These are phyloP conservation scores for Anoncus sp. DNA, from an alignment of 2,888 invertebrate species.

Conservation along the genomic window DNA sequence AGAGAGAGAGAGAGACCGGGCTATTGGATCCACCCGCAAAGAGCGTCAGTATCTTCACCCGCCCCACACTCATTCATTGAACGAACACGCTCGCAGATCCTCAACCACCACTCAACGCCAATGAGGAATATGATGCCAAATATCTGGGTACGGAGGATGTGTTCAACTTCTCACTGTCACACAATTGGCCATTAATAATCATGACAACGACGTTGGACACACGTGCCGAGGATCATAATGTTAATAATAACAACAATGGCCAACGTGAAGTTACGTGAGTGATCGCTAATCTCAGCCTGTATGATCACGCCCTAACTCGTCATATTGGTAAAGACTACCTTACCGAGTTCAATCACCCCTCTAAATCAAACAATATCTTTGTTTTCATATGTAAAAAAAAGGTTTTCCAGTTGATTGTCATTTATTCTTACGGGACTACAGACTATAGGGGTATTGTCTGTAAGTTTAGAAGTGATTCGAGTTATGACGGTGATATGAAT, in stretches of 20 bases:
- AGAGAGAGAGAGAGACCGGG: slow-evolving; percentile 26
- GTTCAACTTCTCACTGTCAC: slow-evolving; percentile 27
- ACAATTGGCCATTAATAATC: slow-evolving; percentile 58
- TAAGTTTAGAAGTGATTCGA: no score
- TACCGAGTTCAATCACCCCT: neutral
- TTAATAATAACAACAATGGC: slow-evolving; percentile 46
- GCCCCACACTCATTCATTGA: neutral
- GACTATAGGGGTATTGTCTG: no score
- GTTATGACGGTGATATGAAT: no score
- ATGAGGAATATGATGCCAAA: slow-evolving; percentile 19
- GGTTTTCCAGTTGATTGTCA: no score
- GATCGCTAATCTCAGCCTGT: slow-evolving; percentile 5
- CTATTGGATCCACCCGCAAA: slow-evolving; percentile 4
- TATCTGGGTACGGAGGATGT: slow-evolving; percentile 12
- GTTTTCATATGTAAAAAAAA: no score
- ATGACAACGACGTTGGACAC: slow-evolving; percentile 48
- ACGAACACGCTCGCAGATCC: slow-evolving; percentile 1
- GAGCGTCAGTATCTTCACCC: neutral
- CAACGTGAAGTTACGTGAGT: neutral
- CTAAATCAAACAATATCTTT: neutral
- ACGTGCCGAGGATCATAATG: slow-evolving; percentile 62
- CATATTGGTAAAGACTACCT: neutral
- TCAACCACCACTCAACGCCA: slow-evolving; percentile 3
- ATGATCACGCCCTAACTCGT: neutral
- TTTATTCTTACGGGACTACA: no score